Percentiles rank a stretch among this genome's conserved stretches.
These are phyloP conservation scores for zebrafish (Danio rerio) DNA, from an alignment of 2,113 vertebrate species.

Conservation along the genomic window DNA sequence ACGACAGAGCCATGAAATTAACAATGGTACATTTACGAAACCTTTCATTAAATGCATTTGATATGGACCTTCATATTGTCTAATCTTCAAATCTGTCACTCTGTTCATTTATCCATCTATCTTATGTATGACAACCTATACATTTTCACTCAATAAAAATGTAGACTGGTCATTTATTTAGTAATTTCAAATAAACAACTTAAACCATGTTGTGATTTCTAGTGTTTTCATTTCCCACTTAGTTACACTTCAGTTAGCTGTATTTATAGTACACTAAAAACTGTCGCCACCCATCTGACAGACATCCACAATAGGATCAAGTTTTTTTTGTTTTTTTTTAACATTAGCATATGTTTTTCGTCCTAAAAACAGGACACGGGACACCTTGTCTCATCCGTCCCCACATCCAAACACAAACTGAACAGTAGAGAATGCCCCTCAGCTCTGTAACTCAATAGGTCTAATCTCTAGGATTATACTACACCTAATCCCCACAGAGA, in stretches of 20 bases:
- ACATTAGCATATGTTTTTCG: constrained; percentile 40
- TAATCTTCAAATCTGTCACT: not conserved
- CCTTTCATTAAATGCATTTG: no score
- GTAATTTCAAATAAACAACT: not conserved
- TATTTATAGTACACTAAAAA: not conserved
- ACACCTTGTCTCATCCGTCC: constrained; percentile 42
- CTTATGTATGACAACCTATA: not conserved
- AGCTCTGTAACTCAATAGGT: constrained; percentile 63
- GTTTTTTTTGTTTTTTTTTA: constrained; percentile 12
- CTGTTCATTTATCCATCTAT: not conserved
- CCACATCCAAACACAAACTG: constrained; percentile 56
- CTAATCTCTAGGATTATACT: constrained; percentile 71
- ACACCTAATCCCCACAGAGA: constrained; percentile 66
- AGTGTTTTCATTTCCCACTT: not conserved
- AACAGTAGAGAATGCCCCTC: constrained; percentile 59
- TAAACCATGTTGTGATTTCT: not conserved
- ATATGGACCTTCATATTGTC: no score
- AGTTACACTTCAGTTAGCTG: not conserved
- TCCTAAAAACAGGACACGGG: constrained; percentile 63
- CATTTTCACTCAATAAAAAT: not conserved
- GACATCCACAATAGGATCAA: not conserved
- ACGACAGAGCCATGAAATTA: no score
- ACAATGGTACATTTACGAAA: no score
- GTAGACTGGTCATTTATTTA: not conserved
- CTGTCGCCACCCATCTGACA: not conserved